Evolutionary conservation across 1,140 invertebrate genomes (phyloP).

Genomic region (Brachionus sp.): DNA sequence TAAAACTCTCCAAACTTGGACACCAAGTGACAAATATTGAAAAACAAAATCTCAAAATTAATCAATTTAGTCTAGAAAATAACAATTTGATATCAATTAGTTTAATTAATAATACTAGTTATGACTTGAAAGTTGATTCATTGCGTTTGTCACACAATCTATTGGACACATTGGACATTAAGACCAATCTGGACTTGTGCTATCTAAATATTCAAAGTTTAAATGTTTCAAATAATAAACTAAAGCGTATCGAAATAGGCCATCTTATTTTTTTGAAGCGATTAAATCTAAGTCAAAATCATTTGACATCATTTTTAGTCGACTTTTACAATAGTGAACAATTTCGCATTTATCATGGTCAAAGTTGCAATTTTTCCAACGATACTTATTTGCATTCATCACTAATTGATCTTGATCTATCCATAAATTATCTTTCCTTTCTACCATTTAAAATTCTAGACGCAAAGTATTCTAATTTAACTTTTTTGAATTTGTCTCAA

Average conservation of each 20-base stretch:
- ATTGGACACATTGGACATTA: neutral
- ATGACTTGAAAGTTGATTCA: neutral
- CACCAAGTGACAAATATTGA: neutral
- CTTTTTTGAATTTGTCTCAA: neutral
- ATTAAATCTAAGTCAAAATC: constrained; percentile 14
- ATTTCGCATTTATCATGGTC: neutral
- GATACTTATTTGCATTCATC: neutral
- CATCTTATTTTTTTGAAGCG: constrained; percentile 11
- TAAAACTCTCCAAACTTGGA: neutral
- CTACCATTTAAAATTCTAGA: constrained; percentile 5
- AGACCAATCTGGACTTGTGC: constrained; percentile 20
- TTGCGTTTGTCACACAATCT: neutral
- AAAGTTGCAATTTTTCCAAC: neutral
- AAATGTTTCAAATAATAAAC: neutral
- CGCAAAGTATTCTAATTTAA: neutral
- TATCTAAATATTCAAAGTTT: neutral
- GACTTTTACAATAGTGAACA: constrained; percentile 16
- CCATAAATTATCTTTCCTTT: neutral
- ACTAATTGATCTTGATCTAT: constrained; percentile 5
- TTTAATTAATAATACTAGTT: constrained; percentile 2
- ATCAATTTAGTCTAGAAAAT: neutral
- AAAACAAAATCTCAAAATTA: neutral
- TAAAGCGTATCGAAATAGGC: constrained; percentile 22
- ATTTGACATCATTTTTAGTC: constrained; percentile 11
- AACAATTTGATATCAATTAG: neutral